Conservation (phyloP, 1,140 invertebrate species). For the Bombus waltoni region DNA sequence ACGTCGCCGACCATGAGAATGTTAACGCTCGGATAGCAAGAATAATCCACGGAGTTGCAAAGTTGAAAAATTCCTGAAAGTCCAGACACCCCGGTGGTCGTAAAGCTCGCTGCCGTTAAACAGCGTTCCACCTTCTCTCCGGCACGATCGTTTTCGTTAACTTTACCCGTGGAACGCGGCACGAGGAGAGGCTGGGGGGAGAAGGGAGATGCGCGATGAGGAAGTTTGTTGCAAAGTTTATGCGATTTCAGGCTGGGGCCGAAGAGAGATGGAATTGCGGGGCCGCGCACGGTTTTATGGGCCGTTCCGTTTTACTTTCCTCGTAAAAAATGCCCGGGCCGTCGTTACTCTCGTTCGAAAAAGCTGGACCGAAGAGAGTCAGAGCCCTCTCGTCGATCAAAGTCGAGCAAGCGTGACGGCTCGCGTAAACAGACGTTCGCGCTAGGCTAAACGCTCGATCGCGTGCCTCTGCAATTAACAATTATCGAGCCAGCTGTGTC, state of each 20-base stretch:
- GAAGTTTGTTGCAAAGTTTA: slow-evolving; percentile 67
- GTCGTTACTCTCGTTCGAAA: slow-evolving; percentile 34
- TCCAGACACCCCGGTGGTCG: not conserved
- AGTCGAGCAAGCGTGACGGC: not conserved
- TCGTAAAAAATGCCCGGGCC: slow-evolving; percentile 67
- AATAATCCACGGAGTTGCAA: not conserved
- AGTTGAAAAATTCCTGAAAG: slow-evolving; percentile 25
- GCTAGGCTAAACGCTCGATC: not conserved
- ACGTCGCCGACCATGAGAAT: not conserved
- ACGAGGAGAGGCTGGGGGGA: not conserved
- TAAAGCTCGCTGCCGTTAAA: slow-evolving; percentile 19
- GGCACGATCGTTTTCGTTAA: slow-evolving; percentile 46
- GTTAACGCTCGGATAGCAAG: not conserved
- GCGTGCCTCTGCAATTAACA: not conserved
- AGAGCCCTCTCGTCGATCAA: not conserved
- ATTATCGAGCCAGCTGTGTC: too few relatives aligned
- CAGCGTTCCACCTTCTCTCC: not conserved
- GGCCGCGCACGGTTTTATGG: slow-evolving; percentile 58
- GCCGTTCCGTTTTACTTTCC: slow-evolving; percentile 66
- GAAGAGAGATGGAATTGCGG: slow-evolving; percentile 62
- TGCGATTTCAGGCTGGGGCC: slow-evolving; percentile 45
- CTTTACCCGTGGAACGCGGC: not conserved
- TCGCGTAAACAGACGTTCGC: not conserved
- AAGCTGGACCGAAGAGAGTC: not conserved
- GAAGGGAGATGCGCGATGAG: slow-evolving; percentile 35